Evolutionary conservation across 2,888 invertebrate species (phyloP).

Genomic region (Arctia plantaginis): DNA sequence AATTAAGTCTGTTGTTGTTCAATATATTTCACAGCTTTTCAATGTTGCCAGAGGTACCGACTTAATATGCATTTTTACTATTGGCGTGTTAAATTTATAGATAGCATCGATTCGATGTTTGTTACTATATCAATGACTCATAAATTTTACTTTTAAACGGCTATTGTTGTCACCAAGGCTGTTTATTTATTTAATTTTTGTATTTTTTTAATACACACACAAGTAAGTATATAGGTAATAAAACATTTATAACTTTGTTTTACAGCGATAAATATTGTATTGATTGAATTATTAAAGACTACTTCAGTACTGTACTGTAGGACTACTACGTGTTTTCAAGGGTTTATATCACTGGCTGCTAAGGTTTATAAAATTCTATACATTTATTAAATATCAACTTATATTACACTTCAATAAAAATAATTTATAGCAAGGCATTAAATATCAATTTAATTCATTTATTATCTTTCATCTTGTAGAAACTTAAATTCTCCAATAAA

Average conservation of each 20-base stretch:
- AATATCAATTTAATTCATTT: too few species aligned
- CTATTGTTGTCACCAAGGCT: not conserved
- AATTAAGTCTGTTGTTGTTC: not conserved
- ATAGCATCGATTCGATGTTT: not conserved
- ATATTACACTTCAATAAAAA: not conserved
- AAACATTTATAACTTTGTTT: too few species aligned
- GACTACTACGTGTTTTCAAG: too few species aligned
- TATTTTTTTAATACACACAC: too few species aligned
- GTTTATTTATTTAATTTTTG: not conserved
- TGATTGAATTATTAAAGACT: too few species aligned
- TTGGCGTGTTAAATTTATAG: not conserved
- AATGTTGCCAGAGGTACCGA: not conserved
- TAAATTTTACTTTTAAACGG: not conserved
- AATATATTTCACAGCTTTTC: not conserved
- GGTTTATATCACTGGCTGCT: too few species aligned
- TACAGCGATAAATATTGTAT: too few species aligned
- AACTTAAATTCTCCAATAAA: not conserved
- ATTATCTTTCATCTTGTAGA: not conserved
- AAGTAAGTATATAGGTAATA: too few species aligned
- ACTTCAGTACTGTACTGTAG: too few species aligned
- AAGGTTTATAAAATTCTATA: too few species aligned
- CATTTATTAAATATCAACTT: not conserved
- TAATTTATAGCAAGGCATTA: not conserved
- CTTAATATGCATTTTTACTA: not conserved
- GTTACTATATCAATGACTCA: not conserved